Evolutionary conservation across 2,797 vertebrate species (phyloP), one percentile per base, ranked within the genome.

Genomic region (Cirrhinus mrigala): DNA sequence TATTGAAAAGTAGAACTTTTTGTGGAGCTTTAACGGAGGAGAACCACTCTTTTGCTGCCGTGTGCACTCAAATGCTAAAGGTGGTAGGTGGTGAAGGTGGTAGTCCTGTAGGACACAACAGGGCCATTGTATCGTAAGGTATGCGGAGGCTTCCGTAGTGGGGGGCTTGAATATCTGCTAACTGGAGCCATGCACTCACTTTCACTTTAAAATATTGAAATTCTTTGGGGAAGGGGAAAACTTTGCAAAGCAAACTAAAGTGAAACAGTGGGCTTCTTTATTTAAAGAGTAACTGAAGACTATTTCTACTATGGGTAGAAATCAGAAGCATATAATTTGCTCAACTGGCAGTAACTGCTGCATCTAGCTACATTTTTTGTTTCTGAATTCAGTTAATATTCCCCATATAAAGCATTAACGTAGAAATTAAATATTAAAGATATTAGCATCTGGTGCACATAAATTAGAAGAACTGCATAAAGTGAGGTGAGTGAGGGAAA

Each of bases 111-210:
- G 62, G 84, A 89, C 79, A 90, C 89, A 90, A 90, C 84, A 75
- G 85, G 84, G 84, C 84, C 87, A 90, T 90, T 90, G 89, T 90
- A 50, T 85, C 64, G 8, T n/a, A 44, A 82, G 86, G 89, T 89
- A 90, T 90, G 89, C 83, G 22, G 62, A 81, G 82, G 56, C 52
- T 86, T 88, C 84, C 82, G 84, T 83, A 80, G 86, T 62, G 86
- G 84, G 85, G 66, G 86, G 56, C 70, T 78, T 85, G 77, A 73
- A 79, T 79, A 62, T 74, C 75, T 8, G 56, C 24, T 83, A 83
- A 87, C 68, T 69, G 24, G 77, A 87, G 74, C 73, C 46, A 27
- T 62, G 37, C 48, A 37, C 64, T 66, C 74, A 18, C 44, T 86
- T 88, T 86, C 60, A 88, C 69, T 52, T 56, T 29, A 15, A 48